Base-by-base conservation (phyloP, 2,888 invertebrate genomes). In the Epinotia ramella region DNA sequence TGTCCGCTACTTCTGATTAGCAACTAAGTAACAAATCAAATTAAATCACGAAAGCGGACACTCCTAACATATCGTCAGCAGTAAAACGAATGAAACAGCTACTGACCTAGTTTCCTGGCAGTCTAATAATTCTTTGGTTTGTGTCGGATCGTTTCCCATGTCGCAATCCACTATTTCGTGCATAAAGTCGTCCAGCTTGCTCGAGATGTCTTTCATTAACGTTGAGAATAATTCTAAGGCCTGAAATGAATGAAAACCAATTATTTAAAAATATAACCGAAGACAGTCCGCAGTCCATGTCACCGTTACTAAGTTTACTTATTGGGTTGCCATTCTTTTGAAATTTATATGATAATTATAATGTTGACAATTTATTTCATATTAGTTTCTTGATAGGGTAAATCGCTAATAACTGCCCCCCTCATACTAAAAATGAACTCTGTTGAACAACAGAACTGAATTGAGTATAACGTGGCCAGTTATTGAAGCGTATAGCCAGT, bases 201-300 rank as follows among this genome's bases (percentile, higher is more conserved):
- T 95, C 24, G 99, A 98, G 75, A 99, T 98, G 86, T 98, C 97
- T 87, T 98, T 97, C 80, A 98, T 98, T 87, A 98, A 96, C 67
- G 96, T 96, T 62, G 98, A 98, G 95, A 99, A 99, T 88, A 98
- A 98, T 91, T 99, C 99, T 86, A 99, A 95, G 70, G 98, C 98
- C 98, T 99, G 92, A 66, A 95, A 94, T 78, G 2, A 46, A 60
- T 60, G 69, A 60, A 69, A 69, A 69, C 2, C 13, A 7, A 46
- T 24, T 56, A 67, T 67, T 67, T 53, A 33, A 9, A 66, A n/a
- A 40, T 18, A 5, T 18, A 16, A 62, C 16, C 49, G 12, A 13
- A 49, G 13, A 49, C 13, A 6, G 49, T 49, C 49, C 0, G 4
- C n/a, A 16, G 0, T n/a, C 49, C 49, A 49, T 33, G 33, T 33